Evolutionary conservation across 1,140 invertebrate species (phyloP), one percentile per base, ranked within the genome.

Genomic region (Megalonaias nervosa): DNA sequence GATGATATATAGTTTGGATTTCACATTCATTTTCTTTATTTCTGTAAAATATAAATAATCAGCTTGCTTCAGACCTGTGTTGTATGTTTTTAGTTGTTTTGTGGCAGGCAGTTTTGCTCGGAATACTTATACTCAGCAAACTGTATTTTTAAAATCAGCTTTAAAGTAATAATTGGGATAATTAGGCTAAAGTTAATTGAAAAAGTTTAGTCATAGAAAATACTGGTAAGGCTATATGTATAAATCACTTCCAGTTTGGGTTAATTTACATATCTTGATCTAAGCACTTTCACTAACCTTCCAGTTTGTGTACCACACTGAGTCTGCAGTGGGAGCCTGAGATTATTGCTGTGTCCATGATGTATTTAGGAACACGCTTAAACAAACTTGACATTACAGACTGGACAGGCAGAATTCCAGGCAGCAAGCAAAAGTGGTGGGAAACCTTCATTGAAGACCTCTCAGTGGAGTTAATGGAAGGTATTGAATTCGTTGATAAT

Each of bases 291-390:
- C 21, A 61, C n/a, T 71, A 31, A 74, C 65, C 71, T 85, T 92
- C 38, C 89, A 97, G 97, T 91, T 93, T 99, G 68, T 99, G 97
- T 88, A 99, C 98, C 17, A 99, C 97, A 11, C 92, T 99, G 23
- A 97, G 96, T 82, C 92, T 99, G 5, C 97, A 99, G 92, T 99
- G 98, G 98, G 98, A 99, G 90, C 98, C 98, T 16, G 98, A 99
- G 92, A 97, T 99, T 65, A 98, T 99, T 81, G 97, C 97, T 1
- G 97, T 99, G n/a, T 97, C 98, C 0, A 91, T 99, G 1, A 97
- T 99, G 94, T 98, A 99, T 90, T 92, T 99, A 64, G 97, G 98
- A 2, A 96, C 88, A 60, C 83, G 89, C 15, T 91, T 99, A 38
- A 97, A 96, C 87, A 98, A 98, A 90, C 98, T 98, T 92, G 90